Conservation (phyloP, 2,797 vertebrate species). For the Mormyrops attenuatus region DNA sequence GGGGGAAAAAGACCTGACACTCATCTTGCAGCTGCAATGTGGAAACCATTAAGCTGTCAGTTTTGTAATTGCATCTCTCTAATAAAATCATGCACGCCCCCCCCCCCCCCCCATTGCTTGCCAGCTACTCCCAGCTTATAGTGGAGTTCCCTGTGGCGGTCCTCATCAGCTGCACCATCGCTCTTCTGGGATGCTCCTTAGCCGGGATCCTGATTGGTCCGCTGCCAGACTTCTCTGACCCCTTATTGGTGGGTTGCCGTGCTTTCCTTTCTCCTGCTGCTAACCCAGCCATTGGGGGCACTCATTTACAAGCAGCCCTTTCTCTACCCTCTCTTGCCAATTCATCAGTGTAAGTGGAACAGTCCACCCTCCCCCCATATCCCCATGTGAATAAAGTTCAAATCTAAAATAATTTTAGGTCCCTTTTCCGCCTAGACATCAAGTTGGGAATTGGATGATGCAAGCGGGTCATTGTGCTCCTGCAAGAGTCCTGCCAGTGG, state of each 20-base stretch:
- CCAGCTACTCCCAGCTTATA: conserved; percentile 83
- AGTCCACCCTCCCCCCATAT: neutral
- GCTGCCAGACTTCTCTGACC: conserved; percentile 88
- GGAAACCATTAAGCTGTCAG: neutral
- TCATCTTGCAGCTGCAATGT: neutral
- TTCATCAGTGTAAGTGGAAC: neutral
- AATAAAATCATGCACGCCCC: neutral
- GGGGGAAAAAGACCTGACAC: neutral
- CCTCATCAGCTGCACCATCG: conserved; percentile 66
- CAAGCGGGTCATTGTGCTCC: neutral
- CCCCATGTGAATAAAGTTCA: neutral
- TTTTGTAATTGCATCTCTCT: neutral
- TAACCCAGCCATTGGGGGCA: neutral
- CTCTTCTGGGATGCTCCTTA: conserved; percentile 72
- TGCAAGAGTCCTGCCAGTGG: neutral
- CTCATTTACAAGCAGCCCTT: neutral
- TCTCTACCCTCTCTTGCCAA: neutral
- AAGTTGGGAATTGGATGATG: neutral
- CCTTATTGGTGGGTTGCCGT: conserved; percentile 71
- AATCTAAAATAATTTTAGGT: conserved; percentile 1
- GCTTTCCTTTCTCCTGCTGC: neutral
- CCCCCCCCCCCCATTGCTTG: conserved; percentile 29
- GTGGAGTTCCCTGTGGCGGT: conserved; percentile 76
- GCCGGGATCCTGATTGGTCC: conserved; percentile 77
- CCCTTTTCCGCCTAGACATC: neutral